Percentiles rank a stretch among this genome's conserved stretches.
phyloP scores from a whole-genome alignment of 2,113 vertebrate species.

The Strix aluco region DNA sequence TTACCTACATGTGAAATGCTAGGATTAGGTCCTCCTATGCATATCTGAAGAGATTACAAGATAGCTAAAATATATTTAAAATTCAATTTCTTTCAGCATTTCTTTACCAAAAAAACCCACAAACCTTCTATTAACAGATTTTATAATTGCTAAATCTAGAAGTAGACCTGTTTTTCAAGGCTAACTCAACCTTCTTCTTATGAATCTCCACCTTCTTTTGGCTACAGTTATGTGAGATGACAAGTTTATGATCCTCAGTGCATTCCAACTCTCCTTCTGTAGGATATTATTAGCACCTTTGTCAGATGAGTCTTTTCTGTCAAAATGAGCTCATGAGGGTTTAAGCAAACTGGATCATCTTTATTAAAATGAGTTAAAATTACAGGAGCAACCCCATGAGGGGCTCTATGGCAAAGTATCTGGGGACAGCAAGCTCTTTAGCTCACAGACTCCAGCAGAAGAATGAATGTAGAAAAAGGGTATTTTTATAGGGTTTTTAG shows the following conservation, averaged over 20 bases:
- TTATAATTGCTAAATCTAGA: neutral
- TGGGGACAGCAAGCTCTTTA: neutral
- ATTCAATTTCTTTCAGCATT: neutral
- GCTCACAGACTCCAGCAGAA: neutral
- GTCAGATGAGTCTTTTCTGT: slow-evolving; percentile 17
- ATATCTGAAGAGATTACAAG: neutral
- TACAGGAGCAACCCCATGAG: neutral
- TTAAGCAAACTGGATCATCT: neutral
- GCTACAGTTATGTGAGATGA: neutral
- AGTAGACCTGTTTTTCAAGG: slow-evolving; percentile 15
- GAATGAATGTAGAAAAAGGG: neutral
- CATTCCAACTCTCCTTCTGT: slow-evolving; percentile 4
- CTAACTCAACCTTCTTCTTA: neutral
- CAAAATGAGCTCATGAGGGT: slow-evolving; percentile 3
- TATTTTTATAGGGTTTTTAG: neutral
- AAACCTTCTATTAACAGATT: neutral
- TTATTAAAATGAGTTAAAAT: neutral
- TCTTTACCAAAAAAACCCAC: neutral
- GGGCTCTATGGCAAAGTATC: neutral
- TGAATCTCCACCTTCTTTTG: neutral
- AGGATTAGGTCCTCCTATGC: neutral
- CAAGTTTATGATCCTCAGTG: neutral
- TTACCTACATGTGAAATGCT: neutral
- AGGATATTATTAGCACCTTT: slow-evolving; percentile 30
- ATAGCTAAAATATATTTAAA: neutral